Evolutionary conservation across 1,140 invertebrate genomes (phyloP).

Genomic region (Zaprionus africanus): DNA sequence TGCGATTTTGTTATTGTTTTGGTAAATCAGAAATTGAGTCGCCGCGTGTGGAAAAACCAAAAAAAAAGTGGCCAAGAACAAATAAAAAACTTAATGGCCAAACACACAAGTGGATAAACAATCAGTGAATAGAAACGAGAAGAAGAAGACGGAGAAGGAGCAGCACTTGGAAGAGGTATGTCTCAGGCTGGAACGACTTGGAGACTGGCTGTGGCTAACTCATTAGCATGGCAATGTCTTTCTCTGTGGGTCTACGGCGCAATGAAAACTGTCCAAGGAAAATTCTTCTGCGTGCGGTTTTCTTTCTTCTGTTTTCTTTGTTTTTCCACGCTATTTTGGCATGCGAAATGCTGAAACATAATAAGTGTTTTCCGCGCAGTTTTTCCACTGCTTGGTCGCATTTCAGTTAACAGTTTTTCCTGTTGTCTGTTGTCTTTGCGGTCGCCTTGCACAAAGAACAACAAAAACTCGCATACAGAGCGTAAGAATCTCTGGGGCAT

Average conservation of each 20-base stretch:
- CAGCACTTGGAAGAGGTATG: conserved; percentile 1
- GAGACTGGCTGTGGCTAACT: conserved; percentile 11
- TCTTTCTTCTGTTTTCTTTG: conserved; percentile 38
- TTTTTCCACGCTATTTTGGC: conserved; percentile 47
- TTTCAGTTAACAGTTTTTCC: conserved; percentile 67
- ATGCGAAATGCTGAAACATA: conserved; percentile 73
- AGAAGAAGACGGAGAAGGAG: background rate
- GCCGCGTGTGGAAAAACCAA: conserved; percentile 15
- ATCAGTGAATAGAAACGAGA: conserved; percentile 9
- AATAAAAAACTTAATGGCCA: conserved; percentile 50
- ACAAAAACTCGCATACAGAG: conserved; percentile 11
- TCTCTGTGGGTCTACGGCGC: background rate
- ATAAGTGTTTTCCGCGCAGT: conserved; percentile 71
- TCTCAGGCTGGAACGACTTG: background rate
- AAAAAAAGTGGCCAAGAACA: conserved; percentile 33
- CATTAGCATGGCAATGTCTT: conserved; percentile 43
- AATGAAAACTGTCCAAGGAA: conserved; percentile 17
- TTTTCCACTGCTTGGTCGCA: conserved; percentile 33
- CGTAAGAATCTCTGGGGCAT: conserved; percentile 59
- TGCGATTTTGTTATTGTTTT: conserved; percentile 46
- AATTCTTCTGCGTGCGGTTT: conserved; percentile 50
- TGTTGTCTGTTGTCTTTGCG: conserved; percentile 47
- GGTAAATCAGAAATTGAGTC: conserved; percentile 21
- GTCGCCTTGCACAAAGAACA: conserved; percentile 41
- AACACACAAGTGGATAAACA: conserved; percentile 57